phyloP scores from a whole-genome alignment of 2,797 vertebrate genomes.

The Sciaenops ocellatus region DNA sequence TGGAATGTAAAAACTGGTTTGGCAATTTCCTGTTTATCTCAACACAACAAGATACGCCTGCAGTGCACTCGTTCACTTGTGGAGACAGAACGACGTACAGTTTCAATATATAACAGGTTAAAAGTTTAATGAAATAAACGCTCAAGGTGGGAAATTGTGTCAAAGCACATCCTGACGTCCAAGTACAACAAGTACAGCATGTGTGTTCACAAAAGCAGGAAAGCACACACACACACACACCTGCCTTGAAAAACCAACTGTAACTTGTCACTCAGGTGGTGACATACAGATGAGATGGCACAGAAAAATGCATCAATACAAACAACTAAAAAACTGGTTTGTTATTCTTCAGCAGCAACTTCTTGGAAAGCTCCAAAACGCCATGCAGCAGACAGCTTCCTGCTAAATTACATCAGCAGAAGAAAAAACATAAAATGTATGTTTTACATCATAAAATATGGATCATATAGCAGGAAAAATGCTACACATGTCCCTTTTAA shows the following conservation, averaged over 20 bases:
- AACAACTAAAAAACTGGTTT: slow-evolving; percentile 39
- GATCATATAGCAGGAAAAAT: background rate
- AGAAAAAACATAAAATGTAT: background rate
- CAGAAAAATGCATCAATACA: slow-evolving; percentile 9
- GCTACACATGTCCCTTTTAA: background rate
- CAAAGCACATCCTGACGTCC: background rate
- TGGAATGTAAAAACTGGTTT: slow-evolving; percentile 81
- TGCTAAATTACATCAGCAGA: background rate
- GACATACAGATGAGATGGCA: slow-evolving; percentile 20
- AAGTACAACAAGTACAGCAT: background rate
- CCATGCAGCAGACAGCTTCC: background rate
- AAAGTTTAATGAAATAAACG: background rate
- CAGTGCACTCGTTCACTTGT: background rate
- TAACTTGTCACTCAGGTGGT: slow-evolving; percentile 20
- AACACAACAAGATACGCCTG: background rate
- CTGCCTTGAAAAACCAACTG: slow-evolving; percentile 2
- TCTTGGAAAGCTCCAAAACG: slow-evolving; percentile 7
- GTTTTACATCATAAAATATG: background rate
- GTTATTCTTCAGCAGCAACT: background rate
- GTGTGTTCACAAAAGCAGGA: slow-evolving; percentile 1
- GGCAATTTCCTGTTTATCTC: slow-evolving; percentile 35
- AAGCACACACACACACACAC: slow-evolving; percentile 9
- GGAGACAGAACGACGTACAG: background rate
- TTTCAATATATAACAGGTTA: background rate
- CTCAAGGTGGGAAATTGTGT: background rate